A percentile compares a stretch with the other conserved stretches of the same genome.
These are phyloP conservation scores for Naja naja DNA, from an alignment of 2,113 vertebrate genomes.

Conservation along the genomic window DNA sequence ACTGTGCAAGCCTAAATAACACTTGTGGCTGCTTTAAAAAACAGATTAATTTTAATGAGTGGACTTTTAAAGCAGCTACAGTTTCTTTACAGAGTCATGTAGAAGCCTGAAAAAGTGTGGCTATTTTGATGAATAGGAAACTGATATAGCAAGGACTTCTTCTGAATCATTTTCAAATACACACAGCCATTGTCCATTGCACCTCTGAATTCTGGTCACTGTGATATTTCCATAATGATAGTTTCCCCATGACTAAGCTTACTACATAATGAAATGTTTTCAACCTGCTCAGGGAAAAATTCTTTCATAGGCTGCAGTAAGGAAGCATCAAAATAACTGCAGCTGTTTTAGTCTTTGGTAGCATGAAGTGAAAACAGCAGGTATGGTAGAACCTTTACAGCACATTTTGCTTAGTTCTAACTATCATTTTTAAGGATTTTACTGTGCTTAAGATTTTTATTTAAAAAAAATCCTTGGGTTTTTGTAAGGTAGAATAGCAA, in stretches of 20 bases:
- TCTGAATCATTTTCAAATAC: not conserved
- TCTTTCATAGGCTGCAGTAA: not conserved
- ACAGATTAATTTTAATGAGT: not conserved
- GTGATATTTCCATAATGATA: not conserved
- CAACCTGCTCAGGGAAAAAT: not conserved
- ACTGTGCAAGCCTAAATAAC: not conserved
- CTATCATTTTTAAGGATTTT: not conserved
- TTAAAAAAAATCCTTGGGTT: not conserved
- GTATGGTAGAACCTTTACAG: not conserved
- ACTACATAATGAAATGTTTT: not conserved
- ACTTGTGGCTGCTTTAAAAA: not conserved
- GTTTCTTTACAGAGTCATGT: not conserved
- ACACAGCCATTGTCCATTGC: not conserved
- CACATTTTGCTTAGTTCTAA: not conserved
- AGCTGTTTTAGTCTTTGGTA: not conserved
- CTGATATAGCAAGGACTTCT: not conserved
- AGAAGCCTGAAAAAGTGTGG: not conserved
- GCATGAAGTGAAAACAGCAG: not conserved
- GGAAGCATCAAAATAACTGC: not conserved
- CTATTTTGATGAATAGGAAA: not conserved
- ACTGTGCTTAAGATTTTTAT: not conserved
- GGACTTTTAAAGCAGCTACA: not conserved
- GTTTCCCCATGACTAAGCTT: not conserved
- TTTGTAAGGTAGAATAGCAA: not conserved
- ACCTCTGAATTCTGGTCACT: not conserved